phyloP scores from a whole-genome alignment of 2,797 vertebrate species.

The Rhinatrema bivittatum region DNA sequence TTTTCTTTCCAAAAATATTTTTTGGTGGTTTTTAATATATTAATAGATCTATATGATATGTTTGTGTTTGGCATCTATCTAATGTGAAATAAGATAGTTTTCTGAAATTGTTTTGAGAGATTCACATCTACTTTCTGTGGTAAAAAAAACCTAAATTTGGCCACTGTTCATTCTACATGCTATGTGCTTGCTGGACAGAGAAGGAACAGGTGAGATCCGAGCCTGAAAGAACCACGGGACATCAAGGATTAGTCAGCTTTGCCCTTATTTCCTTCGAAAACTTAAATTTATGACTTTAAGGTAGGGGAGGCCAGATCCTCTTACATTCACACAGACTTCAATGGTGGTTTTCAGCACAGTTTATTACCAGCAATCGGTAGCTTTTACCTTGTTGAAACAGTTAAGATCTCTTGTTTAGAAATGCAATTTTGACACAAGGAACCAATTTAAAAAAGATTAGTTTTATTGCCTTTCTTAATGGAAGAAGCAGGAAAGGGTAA shows the following conservation, averaged over 20 bases:
- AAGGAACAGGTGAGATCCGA: too few species aligned
- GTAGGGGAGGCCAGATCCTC: background rate
- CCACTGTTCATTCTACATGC: too few species aligned
- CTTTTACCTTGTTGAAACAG: background rate
- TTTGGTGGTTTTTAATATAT: too few species aligned
- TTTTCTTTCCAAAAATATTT: too few species aligned
- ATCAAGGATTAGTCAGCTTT: background rate
- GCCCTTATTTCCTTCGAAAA: background rate
- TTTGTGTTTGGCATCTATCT: too few species aligned
- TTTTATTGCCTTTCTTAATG: background rate
- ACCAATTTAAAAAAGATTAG: background rate
- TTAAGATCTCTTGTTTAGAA: background rate
- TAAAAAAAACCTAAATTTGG: too few species aligned
- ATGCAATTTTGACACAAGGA: background rate
- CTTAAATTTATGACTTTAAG: background rate
- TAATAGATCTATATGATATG: too few species aligned
- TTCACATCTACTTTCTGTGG: too few species aligned
- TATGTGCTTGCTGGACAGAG: too few species aligned
- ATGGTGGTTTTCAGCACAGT: fast-evolving
- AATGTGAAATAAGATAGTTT: too few species aligned
- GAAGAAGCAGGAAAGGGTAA: background rate
- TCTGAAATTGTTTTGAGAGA: too few species aligned
- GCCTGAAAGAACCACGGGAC: too few species aligned
- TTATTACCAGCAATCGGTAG: background rate
- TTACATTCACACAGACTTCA: background rate